Conservation (phyloP, 2,797 vertebrate species). For the Falco cherrug region DNA sequence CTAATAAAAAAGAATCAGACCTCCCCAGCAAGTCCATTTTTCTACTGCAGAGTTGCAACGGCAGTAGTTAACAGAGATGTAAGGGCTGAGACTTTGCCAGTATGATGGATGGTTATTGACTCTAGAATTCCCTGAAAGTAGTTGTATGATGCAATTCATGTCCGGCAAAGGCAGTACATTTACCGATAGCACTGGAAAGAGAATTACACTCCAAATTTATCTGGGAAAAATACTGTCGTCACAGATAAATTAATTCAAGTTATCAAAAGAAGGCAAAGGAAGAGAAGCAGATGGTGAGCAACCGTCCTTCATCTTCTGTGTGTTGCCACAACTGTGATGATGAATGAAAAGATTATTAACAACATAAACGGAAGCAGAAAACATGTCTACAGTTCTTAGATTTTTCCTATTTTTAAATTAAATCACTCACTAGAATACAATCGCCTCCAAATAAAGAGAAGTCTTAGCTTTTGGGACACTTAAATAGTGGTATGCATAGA, state of each 20-base stretch:
- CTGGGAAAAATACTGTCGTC: not conserved
- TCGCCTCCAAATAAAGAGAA: not conserved
- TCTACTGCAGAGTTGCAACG: not conserved
- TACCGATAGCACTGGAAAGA: not conserved
- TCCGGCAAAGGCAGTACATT: not conserved
- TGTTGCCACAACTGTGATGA: not conserved
- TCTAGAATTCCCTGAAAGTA: slow-evolving; percentile 22
- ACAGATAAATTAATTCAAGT: not conserved
- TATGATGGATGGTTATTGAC: slow-evolving; percentile 22
- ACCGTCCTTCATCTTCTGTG: not conserved
- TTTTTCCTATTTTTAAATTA: not conserved
- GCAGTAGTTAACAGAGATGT: slow-evolving; percentile 3
- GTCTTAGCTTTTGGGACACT: not conserved
- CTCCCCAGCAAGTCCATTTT: not conserved
- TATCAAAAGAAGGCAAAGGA: not conserved
- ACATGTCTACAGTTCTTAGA: not conserved
- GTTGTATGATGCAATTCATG: not conserved
- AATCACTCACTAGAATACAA: not conserved
- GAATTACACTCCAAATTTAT: not conserved
- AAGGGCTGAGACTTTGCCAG: slow-evolving; percentile 2
- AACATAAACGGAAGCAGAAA: not conserved
- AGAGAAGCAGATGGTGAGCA: not conserved
- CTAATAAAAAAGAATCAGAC: not conserved
- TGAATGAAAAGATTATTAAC: not conserved
- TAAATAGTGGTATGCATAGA: not conserved